Base-by-base conservation (phyloP, 1,140 invertebrate species). In the Pissodes strobi region DNA sequence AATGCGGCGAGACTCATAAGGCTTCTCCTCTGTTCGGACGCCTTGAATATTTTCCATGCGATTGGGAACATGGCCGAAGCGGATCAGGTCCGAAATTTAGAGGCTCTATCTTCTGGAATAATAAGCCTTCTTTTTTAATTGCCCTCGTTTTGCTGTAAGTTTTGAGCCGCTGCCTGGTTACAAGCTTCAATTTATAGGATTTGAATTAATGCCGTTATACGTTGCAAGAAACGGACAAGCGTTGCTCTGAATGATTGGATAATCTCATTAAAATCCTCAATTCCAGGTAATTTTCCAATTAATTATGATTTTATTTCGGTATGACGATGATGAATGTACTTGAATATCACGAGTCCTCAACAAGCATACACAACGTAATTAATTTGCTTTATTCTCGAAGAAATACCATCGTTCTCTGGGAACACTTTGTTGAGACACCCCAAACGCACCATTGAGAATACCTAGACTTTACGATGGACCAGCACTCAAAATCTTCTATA, bases 21-120 rank as follows among this genome's bases (percentile, higher is more conserved):
- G 74, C 76, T 2, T 73, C 74, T 3, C 72, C 75, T 8, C 61
- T 72, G 12, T 46, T 78, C 64, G n/a, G 61, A 72, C 38, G 72
- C 74, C 6, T 37, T 78, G 22, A 46, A 74, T 22, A 69, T 74
- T 39, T 74, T 76, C 59, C 62, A 72, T 30, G 61, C 72, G 12
- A 62, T 67, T 10, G 64, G 66, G 12, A 69, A 67, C 27, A 46
- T 67, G 10, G 37, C 37, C 12, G 65, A 72, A 46, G 46, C 70
- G 19, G 74, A 76, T 45, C 65, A 70, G 48, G 71, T 70, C 18
- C 70, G 69, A 53, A 76, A 74, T 60, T 65, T 76, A 18, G 72
- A 67, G 12, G 74, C 74, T 1, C 68, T 76, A 13, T 76, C 76
- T 30, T 65, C 67, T 12, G 75, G 74, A 73, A 57, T 49, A 34